Evolutionary conservation across 2,888 invertebrate species (phyloP), one percentile per base, ranked within the genome.

Genomic region (Drosophila paramelanica): DNA sequence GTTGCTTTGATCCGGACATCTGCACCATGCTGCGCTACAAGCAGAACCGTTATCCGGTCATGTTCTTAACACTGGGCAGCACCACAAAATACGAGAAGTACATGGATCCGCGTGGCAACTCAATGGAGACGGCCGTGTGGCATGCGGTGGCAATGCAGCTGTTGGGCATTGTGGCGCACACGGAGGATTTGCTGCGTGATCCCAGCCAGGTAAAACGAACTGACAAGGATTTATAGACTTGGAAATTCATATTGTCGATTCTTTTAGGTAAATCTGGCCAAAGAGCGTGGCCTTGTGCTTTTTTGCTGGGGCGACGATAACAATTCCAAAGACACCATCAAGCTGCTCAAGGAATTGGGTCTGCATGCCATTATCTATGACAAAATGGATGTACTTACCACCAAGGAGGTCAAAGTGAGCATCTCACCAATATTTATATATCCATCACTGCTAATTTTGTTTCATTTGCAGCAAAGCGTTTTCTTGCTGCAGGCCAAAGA

Each of bases 241-340:
- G 67, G 70, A 58, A 72, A 69, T 66, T 67, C 55, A 73, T 56
- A 57, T 56, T 64, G 72, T 76, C 60, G 52, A 67, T 65, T 60
- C 69, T 78, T 88, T 59, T 90, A 95, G 95, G 95, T 98, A 11
- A 95, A 96, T 85, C 91, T 96, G 75, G 97, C 96, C 2, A 96
- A 95, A 79, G 95, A 96, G 82, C 95, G 95, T 14, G 96, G 97
- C 11, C 94, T 99, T 57, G 95, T 98, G 5, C 95, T 98, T 72
- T 99, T 99, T 93, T 98, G 98, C 89, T 99, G 99, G 99, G 99
- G 99, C 27, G 98, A 98, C 85, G 98, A 98, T 88, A 97, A 98
- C 91, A 98, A 98, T 86, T 96, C 97, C 91, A 96, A 95, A 75
- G 95, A 95, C 43, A 97, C 96, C 1, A 97, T 98, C 59, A 95